Evolutionary conservation across 2,113 vertebrate species (phyloP).

Genomic region (Bucco capensis): DNA sequence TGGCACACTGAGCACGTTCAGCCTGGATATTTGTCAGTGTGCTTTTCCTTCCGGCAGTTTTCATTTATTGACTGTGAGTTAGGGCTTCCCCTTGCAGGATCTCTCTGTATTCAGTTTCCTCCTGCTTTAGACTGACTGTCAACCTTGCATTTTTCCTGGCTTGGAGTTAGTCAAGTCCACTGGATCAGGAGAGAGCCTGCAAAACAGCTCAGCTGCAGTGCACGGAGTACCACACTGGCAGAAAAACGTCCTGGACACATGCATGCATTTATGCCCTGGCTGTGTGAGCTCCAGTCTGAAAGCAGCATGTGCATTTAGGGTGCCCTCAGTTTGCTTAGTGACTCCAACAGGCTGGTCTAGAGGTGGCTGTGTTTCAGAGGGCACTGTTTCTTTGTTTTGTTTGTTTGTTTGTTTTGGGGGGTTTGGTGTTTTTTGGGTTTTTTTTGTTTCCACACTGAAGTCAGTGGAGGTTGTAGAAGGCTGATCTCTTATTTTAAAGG

Average conservation of each 20-base stretch:
- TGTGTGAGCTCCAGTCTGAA: background rate
- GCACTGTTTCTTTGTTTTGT: background rate
- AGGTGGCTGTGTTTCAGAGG: background rate
- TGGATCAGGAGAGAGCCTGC: background rate
- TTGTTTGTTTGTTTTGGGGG: no score
- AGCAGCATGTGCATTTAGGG: background rate
- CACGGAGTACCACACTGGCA: no score
- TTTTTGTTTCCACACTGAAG: background rate
- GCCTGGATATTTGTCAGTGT: background rate
- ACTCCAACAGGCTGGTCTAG: background rate
- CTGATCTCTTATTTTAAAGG: background rate
- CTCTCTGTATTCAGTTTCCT: conserved; percentile 2
- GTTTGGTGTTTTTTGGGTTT: no score
- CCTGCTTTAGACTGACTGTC: conserved; percentile 13
- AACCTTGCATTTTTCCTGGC: conserved; percentile 23
- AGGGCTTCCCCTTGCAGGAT: conserved; percentile 47
- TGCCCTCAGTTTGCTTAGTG: background rate
- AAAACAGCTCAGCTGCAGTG: fast-evolving
- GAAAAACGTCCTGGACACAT: fast-evolving
- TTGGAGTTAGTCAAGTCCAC: background rate
- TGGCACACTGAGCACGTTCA: background rate
- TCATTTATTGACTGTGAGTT: conserved; percentile 8
- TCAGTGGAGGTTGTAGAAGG: background rate
- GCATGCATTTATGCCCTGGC: fast-evolving
- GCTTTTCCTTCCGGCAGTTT: background rate